Conservation (phyloP, 2,888 invertebrate genomes). For the Mythimna pallens region DNA sequence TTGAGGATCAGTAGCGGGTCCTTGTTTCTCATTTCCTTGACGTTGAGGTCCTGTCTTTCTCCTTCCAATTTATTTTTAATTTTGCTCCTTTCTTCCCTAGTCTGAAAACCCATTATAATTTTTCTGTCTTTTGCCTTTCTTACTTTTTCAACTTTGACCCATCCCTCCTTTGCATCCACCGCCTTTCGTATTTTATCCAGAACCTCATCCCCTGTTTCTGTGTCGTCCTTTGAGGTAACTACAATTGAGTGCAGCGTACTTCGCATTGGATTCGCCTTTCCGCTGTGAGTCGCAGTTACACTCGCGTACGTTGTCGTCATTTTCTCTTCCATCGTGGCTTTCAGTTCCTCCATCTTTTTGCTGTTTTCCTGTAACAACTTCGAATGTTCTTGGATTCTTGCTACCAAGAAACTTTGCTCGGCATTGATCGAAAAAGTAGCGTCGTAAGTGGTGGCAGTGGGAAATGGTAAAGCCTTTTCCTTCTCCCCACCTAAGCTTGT, state of each 20-base stretch:
- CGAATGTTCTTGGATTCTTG: no score
- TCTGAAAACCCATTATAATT: constrained; percentile 1
- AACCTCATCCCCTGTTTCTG: not conserved
- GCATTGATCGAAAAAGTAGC: no score
- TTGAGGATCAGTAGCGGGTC: not conserved
- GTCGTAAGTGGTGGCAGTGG: no score
- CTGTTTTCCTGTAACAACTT: no score
- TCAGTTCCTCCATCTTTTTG: not conserved
- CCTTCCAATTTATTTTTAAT: not conserved
- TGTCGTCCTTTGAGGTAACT: no score
- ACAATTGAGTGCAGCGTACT: not conserved
- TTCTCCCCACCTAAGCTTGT: no score
- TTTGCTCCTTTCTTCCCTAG: not conserved
- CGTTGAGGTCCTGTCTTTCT: not conserved
- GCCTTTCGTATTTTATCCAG: not conserved
- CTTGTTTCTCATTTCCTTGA: constrained; percentile 2
- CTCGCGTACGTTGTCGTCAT: not conserved
- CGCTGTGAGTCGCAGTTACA: not conserved
- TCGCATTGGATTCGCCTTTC: not conserved
- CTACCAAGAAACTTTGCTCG: no score
- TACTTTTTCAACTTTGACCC: constrained; percentile 4
- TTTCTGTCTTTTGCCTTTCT: constrained; percentile 3
- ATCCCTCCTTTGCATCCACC: not conserved
- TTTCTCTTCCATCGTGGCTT: not conserved
- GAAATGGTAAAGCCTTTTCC: no score